Evolutionary conservation across 2,113 vertebrate genomes (phyloP).

Genomic region (Psophia crepitans): DNA sequence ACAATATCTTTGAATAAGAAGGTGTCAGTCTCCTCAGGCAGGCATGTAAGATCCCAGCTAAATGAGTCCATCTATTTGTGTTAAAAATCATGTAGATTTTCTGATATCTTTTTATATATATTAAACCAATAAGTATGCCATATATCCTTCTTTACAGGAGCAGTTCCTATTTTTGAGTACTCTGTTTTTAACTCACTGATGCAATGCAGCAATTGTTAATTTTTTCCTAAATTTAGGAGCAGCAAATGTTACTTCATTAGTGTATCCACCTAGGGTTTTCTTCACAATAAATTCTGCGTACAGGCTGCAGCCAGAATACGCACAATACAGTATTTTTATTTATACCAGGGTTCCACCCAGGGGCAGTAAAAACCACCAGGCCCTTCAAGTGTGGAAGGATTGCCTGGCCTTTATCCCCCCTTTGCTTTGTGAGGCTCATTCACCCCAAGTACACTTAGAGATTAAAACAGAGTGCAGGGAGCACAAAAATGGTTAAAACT

Average conservation of each 20-base stretch:
- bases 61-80: neutral
- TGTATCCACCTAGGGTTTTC: neutral
- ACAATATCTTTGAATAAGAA: neutral
- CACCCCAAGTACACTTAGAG: neutral
- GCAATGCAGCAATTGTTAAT: neutral
- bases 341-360: neutral
- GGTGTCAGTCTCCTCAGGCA: neutral
- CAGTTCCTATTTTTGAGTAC: neutral
- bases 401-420: neutral
- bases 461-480: neutral
- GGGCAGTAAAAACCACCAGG: neutral
- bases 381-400: neutral
- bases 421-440: neutral
- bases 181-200: neutral
- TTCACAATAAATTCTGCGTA: neutral
- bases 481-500: neutral
- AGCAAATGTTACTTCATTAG: neutral
- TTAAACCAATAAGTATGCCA: neutral
- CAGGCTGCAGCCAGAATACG: neutral
- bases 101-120: fast-evolving
- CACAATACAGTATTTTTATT: neutral
- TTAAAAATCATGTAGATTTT: neutral
- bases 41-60: neutral
- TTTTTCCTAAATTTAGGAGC: neutral
- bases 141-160: neutral